Percentiles rank a stretch among this genome's conserved stretches.
Conservation (phyloP, 2,113 vertebrate species). For the Albula goreensis region DNA sequence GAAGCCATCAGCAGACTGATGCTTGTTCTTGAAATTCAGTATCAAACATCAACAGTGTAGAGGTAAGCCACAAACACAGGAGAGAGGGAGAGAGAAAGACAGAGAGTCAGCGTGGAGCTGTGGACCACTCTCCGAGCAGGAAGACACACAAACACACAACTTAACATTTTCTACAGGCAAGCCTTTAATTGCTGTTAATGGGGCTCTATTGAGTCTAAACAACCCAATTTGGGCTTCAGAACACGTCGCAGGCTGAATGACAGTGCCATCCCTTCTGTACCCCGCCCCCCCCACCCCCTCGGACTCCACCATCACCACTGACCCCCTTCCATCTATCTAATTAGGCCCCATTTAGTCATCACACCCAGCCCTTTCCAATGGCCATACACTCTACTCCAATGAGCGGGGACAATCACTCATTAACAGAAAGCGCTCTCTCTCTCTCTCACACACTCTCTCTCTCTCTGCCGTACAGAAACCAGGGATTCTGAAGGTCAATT, state of each 20-base stretch:
- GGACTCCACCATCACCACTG: slow-evolving; percentile 72
- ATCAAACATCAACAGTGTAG: neutral
- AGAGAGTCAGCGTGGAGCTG: slow-evolving; percentile 35
- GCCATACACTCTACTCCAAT: slow-evolving; percentile 56
- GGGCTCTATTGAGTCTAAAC: slow-evolving; percentile 51
- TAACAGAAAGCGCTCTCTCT: slow-evolving; percentile 32
- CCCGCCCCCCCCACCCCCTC: slow-evolving; percentile 61
- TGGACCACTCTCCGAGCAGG: slow-evolving; percentile 42
- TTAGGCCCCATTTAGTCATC: slow-evolving; percentile 80
- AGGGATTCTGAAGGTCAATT: slow-evolving; percentile 52
- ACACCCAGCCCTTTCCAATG: slow-evolving; percentile 63
- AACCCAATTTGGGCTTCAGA: slow-evolving; percentile 48
- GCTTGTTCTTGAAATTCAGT: neutral
- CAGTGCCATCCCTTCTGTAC: slow-evolving; percentile 53
- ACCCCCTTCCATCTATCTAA: slow-evolving; percentile 79
- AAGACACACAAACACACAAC: slow-evolving; percentile 11
- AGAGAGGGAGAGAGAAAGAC: neutral
- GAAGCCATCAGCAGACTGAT: neutral
- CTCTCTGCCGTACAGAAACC: neutral
- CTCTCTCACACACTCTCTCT: neutral
- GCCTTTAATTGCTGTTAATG: slow-evolving; percentile 58
- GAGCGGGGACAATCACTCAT: slow-evolving; percentile 62
- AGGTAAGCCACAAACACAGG: neutral
- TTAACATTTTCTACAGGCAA: slow-evolving; percentile 27
- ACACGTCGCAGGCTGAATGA: slow-evolving; percentile 45